These are phyloP conservation scores for Scarus forsteni DNA, from an alignment of 2,797 vertebrate genomes.

Conservation along the genomic window DNA sequence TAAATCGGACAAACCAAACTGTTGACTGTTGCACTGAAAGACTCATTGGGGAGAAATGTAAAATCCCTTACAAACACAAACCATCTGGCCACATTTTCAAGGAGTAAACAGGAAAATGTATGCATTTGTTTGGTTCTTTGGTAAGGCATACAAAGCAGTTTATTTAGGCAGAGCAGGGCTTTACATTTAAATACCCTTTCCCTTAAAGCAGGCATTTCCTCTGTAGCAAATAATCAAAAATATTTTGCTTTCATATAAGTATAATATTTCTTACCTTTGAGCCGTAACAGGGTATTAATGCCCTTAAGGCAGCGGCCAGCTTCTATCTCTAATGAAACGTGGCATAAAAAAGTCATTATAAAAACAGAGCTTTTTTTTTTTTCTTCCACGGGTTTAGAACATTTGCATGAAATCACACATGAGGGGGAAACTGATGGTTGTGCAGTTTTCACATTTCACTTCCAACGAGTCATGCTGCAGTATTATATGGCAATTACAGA, in stretches of 20 bases:
- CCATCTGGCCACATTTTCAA: not conserved
- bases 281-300: constrained; percentile 12
- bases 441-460: constrained; percentile 79
- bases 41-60: not conserved
- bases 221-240: constrained; percentile 20
- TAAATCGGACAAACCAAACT: not conserved
- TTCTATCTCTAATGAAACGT: constrained; percentile 67
- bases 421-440: constrained; percentile 72
- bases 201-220: not conserved
- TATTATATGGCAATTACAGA: constrained; percentile 80
- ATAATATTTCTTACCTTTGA: constrained; percentile 30
- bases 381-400: constrained; percentile 57
- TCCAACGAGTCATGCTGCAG: constrained; percentile 76
- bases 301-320: constrained; percentile 37
- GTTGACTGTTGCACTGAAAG: not conserved
- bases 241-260: constrained; percentile 9
- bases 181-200: not conserved
- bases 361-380: constrained; percentile 65
- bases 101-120: not conserved
- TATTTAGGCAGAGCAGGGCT: not conserved
- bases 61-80: not conserved
- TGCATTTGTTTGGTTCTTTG: not conserved
- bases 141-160: not conserved
- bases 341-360: constrained; percentile 76
- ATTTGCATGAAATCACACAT: constrained; percentile 80